These are phyloP conservation scores for Acrobasis repandana DNA, from an alignment of 2,888 invertebrate genomes.

Conservation along the genomic window DNA sequence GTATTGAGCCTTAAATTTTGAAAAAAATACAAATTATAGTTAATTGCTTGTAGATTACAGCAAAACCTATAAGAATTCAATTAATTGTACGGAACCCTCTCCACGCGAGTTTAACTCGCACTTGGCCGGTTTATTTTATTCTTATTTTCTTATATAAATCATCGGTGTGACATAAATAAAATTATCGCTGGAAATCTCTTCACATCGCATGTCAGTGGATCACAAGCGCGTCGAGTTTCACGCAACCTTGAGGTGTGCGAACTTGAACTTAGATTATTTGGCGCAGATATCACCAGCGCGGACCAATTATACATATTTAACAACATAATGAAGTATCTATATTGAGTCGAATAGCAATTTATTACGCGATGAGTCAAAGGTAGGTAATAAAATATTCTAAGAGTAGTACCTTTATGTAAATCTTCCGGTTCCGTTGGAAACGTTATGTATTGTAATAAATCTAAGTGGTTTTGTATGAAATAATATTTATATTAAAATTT, in stretches of 20 bases:
- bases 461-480: neutral
- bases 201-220: slow-evolving; percentile 21
- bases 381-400: neutral
- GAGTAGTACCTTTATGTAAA: neutral
- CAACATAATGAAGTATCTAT: neutral
- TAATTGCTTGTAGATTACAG: too few relatives aligned
- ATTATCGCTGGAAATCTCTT: neutral
- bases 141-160: too few relatives aligned
- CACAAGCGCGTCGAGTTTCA: slow-evolving; percentile 4
- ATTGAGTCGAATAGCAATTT: neutral
- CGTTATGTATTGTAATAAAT: neutral
- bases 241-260: slow-evolving; percentile 29
- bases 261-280: slow-evolving; percentile 32
- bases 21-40: too few relatives aligned
- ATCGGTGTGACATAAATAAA: too few relatives aligned
- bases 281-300: slow-evolving; percentile 13
- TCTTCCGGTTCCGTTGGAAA: slow-evolving; percentile 1
- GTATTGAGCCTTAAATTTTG: too few relatives aligned
- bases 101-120: too few relatives aligned
- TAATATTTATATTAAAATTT: neutral
- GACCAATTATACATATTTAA: slow-evolving; percentile 4
- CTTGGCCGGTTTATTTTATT: too few relatives aligned
- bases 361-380: neutral
- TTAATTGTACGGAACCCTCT: too few relatives aligned
- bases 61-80: too few relatives aligned